These are phyloP conservation scores for Leptosomus discolor DNA, from an alignment of 2,113 vertebrate species.

Conservation along the genomic window DNA sequence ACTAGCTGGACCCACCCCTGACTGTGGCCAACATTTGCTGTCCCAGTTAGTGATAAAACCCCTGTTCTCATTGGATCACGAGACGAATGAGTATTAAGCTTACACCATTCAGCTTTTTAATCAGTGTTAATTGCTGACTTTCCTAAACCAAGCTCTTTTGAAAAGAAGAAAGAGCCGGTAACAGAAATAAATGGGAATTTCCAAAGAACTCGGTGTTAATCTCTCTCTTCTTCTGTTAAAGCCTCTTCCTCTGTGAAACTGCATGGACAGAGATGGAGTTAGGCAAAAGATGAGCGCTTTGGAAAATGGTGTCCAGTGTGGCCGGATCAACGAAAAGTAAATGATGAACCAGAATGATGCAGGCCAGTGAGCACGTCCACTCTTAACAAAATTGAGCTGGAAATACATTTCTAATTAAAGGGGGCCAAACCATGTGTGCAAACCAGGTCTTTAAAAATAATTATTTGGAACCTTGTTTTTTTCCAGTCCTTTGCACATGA, in stretches of 20 bases:
- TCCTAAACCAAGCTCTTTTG: neutral
- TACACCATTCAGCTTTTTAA: neutral
- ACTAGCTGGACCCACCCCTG: neutral
- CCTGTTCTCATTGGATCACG: neutral
- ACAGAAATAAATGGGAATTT: neutral
- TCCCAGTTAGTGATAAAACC: neutral
- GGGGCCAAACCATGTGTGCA: neutral
- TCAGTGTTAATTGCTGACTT: neutral
- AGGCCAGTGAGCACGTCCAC: neutral
- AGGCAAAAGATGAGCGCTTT: neutral
- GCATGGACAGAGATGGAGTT: neutral
- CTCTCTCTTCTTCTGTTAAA: neutral
- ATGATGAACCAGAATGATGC: neutral
- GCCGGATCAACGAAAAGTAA: neutral
- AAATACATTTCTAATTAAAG: constrained; percentile 31
- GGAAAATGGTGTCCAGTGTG: neutral
- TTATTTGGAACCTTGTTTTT: neutral
- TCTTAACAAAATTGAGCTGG: neutral
- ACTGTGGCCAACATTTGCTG: neutral
- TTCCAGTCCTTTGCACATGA: neutral
- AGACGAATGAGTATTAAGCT: neutral
- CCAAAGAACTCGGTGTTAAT: neutral
- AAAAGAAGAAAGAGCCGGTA: neutral
- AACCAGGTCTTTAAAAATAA: constrained; percentile 7
- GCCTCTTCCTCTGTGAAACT: neutral